A percentile compares a stretch with the other conserved stretches of the same genome.
Evolutionary conservation across 2,888 invertebrate genomes (phyloP).

Genomic region (Heteromurus nitidus): DNA sequence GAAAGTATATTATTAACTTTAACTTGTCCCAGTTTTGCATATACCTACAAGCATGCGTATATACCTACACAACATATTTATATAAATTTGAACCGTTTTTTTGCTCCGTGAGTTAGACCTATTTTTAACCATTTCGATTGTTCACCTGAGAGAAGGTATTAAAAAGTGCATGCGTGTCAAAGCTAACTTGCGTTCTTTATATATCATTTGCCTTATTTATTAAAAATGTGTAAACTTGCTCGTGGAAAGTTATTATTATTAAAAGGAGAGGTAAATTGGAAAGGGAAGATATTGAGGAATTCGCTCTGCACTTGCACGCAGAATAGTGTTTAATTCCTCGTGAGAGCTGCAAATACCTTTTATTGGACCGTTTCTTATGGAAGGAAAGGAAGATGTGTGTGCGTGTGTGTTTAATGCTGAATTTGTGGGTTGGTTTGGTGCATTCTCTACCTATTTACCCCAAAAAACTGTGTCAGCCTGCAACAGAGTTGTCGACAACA

Average conservation of each 20-base stretch:
- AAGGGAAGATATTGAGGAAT: conserved; percentile 13
- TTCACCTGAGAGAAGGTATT: not conserved
- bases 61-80: not conserved
- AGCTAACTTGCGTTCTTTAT: not conserved
- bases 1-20: conserved; percentile 11
- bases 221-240: conserved; percentile 12
- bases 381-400: conserved; percentile 28
- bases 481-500: no score
- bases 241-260: not conserved
- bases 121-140: not conserved
- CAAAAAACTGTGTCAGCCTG: no score
- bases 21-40: conserved; percentile 43
- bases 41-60: no score
- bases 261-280: conserved; percentile 11
- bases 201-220: not conserved
- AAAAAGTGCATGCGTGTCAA: conserved; percentile 16
- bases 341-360: no score
- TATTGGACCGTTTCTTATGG: no score
- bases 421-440: no score
- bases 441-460: conserved; percentile 16
- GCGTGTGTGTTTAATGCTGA: no score
- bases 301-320: not conserved
- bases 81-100: not conserved
- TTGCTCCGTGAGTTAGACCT: not conserved
- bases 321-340: not conserved